Evolutionary conservation across 2,888 invertebrate species (phyloP).

Genomic region (Leptopterna dolabrata): DNA sequence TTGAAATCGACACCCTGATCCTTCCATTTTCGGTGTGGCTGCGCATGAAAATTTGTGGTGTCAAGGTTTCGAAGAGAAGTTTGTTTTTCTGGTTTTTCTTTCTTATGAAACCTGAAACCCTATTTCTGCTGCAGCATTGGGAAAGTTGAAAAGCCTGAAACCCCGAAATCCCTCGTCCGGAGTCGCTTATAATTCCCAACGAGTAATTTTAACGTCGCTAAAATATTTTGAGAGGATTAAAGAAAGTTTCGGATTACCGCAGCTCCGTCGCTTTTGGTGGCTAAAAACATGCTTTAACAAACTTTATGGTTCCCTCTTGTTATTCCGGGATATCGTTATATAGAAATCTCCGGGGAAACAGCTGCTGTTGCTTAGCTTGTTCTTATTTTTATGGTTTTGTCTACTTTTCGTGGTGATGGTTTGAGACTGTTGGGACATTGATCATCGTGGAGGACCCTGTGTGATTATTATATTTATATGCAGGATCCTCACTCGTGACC

Average conservation of each 20-base stretch:
- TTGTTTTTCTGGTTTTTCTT: no score
- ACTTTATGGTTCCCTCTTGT: background rate
- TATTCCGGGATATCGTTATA: background rate
- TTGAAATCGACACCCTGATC: no score
- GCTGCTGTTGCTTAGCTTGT: background rate
- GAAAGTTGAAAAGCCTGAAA: background rate
- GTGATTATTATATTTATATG: no score
- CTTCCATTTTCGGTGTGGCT: no score
- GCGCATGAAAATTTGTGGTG: no score
- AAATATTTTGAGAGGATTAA: constrained; percentile 11
- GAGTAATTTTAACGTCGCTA: constrained; percentile 11
- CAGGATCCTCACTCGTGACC: no score
- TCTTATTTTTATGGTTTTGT: no score
- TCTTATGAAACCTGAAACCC: background rate
- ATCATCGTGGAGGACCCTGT: no score
- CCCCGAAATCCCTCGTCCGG: background rate
- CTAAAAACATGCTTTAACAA: background rate
- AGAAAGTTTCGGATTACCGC: background rate
- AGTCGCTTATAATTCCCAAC: background rate
- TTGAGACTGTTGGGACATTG: no score
- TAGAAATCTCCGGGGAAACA: background rate
- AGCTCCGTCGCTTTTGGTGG: background rate
- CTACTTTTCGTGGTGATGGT: no score
- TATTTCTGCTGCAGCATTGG: background rate
- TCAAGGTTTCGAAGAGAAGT: background rate